Percentiles rank a stretch among this genome's conserved stretches.
Evolutionary conservation across 2,797 vertebrate genomes (phyloP).

Genomic region (Notoglanidium macrostoma): DNA sequence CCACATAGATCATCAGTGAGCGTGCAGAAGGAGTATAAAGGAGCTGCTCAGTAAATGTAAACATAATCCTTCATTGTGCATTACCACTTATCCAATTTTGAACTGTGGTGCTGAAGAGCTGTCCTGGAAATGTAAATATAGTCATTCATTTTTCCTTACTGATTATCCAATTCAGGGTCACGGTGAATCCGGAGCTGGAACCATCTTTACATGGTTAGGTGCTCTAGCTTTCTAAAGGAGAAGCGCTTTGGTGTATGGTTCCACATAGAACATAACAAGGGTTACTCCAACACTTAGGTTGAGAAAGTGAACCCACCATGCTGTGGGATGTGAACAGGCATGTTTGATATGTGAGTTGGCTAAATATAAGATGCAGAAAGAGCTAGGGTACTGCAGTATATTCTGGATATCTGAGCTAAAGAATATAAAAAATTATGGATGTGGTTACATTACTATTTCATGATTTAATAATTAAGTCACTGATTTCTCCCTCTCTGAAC

Average conservation of each 20-base stretch:
- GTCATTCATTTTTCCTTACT: not conserved
- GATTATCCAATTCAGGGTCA: not conserved
- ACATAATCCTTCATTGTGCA: constrained; percentile 1
- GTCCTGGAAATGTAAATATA: constrained; percentile 14
- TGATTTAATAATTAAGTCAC: not conserved
- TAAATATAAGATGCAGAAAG: not conserved
- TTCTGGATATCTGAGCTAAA: not conserved
- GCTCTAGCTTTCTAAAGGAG: not conserved
- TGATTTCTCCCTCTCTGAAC: not conserved
- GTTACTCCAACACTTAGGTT: not conserved
- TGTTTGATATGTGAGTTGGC: not conserved
- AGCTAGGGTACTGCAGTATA: not conserved
- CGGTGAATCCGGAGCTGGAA: not conserved
- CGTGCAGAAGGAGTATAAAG: not conserved
- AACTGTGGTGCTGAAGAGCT: constrained; percentile 2
- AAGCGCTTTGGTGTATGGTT: not conserved
- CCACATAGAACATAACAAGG: not conserved
- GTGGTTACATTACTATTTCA: not conserved
- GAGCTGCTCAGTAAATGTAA: not conserved
- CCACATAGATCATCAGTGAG: not conserved
- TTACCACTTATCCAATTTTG: constrained; percentile 4
- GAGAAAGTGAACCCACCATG: not conserved
- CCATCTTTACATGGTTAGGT: not conserved
- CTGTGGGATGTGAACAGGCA: not conserved
- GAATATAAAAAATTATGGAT: not conserved